Base-by-base conservation (phyloP, 1,140 invertebrate species). In the Lepidurus couesii region DNA sequence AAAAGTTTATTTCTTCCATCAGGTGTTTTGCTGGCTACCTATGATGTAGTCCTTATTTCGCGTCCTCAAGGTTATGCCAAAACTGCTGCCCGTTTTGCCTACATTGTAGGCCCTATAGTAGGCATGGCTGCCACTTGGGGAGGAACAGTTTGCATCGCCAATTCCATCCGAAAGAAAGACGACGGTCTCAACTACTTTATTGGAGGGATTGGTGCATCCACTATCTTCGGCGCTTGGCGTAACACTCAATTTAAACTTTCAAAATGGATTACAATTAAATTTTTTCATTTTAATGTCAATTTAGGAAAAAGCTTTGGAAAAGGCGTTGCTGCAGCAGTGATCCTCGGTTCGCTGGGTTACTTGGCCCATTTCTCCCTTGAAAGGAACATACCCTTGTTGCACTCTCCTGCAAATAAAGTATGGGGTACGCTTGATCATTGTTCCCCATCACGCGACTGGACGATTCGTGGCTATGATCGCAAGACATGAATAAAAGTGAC, bases 91-190 rank as follows among this genome's bases (percentile, higher is more conserved):
- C 84, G 87, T 47, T 53, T 83, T 77, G 86, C 85, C 42, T 90
- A 86, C 83, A 87, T 87, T 80, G 82, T 87, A 7, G 85, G 88
- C 0, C 91, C 91, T 0, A 65, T 90, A 11, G 85, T 90, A 76
- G 89, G 88, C 34, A 89, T 91, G 86, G 87, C 88, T 9, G 84
- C 89, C 10, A 86, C 90, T 9, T 93, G 90, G 84, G 88, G 89
- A 7, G 82, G 89, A 4, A 87, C 88, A 1, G 87, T 88, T 6
- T 91, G 90, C 81, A 81, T 86, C 1, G 82, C 88, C 1, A 87
- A 87, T 13, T 89, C 88, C 78, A 34, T 90, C 0, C 86, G 92
- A 73, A 86, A 87, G 42, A 90, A 91, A 82, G 90, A 92, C 82
- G 92, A 92, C 82, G 81, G 75, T 0, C 0, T 75, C 0, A 88